Conservation (phyloP, 2,797 vertebrate species). For the Rhabdophis nuchalis region DNA sequence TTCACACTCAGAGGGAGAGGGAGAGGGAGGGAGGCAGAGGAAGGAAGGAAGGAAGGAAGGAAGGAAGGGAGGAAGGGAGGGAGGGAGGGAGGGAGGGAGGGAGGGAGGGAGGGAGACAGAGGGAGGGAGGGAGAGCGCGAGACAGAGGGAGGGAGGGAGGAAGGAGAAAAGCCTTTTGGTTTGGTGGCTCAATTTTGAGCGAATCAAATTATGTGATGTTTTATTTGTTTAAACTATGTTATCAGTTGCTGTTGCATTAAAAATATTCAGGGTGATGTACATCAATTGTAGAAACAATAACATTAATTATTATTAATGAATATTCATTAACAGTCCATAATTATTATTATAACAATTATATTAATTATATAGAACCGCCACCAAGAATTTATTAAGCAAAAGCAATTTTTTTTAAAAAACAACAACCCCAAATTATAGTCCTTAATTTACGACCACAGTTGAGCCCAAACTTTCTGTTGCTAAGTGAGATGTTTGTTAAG, state of each 20-base stretch:
- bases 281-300: background rate
- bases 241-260: background rate
- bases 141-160: too few relatives aligned
- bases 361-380: background rate
- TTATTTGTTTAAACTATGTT: background rate
- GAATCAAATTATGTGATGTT: background rate
- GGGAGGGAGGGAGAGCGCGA: too few relatives aligned
- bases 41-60: too few relatives aligned
- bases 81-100: too few relatives aligned
- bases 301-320: background rate
- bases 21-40: too few relatives aligned
- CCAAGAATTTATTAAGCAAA: background rate
- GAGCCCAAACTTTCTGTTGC: background rate
- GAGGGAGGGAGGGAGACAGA: too few relatives aligned
- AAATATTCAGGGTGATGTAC: background rate
- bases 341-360: background rate
- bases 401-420: background rate
- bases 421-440: fast-evolving
- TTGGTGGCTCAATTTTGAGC: background rate
- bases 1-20: background rate
- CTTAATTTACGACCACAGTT: background rate
- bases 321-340: background rate
- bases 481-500: background rate
- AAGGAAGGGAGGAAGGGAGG: too few relatives aligned
- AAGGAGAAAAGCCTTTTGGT: background rate